Percentiles rank a stretch among this genome's conserved stretches.
These are phyloP conservation scores for Siphamia tubifer DNA, from an alignment of 2,113 vertebrate genomes.

Conservation along the genomic window DNA sequence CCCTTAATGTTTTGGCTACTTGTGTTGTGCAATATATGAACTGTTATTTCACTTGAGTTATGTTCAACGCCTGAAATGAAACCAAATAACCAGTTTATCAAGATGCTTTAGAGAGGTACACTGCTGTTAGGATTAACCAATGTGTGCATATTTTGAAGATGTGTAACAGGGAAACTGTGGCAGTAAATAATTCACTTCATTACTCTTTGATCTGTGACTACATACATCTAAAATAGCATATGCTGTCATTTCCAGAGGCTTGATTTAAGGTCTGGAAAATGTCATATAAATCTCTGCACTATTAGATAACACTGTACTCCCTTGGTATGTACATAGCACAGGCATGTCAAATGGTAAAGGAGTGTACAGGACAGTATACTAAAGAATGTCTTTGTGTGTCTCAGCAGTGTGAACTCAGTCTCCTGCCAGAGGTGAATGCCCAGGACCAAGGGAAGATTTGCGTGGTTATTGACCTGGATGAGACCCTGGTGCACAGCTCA, in stretches of 20 bases:
- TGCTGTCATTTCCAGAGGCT: conserved; percentile 23
- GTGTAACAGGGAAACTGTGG: background rate
- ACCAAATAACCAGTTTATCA: background rate
- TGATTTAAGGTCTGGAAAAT: no score
- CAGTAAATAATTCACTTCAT: background rate
- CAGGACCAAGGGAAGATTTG: conserved; percentile 91
- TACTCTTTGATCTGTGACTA: background rate
- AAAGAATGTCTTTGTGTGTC: background rate
- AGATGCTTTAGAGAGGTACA: background rate
- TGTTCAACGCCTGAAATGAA: background rate
- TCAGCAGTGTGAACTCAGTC: conserved; percentile 81
- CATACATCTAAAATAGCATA: background rate
- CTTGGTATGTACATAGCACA: background rate
- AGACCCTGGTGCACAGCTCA: conserved; percentile 93
- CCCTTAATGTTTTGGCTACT: background rate
- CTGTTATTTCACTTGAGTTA: background rate
- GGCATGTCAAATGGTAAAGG: background rate
- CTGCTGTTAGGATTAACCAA: background rate
- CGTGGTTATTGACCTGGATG: conserved; percentile 93
- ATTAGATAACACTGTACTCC: background rate
- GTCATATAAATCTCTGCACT: background rate
- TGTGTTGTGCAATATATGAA: conserved; percentile 31
- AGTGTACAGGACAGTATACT: background rate
- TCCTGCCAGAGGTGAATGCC: conserved; percentile 85
- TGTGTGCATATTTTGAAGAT: background rate